These are phyloP conservation scores for Centrocercus urophasianus DNA, from an alignment of 2,113 vertebrate species.

Conservation along the genomic window DNA sequence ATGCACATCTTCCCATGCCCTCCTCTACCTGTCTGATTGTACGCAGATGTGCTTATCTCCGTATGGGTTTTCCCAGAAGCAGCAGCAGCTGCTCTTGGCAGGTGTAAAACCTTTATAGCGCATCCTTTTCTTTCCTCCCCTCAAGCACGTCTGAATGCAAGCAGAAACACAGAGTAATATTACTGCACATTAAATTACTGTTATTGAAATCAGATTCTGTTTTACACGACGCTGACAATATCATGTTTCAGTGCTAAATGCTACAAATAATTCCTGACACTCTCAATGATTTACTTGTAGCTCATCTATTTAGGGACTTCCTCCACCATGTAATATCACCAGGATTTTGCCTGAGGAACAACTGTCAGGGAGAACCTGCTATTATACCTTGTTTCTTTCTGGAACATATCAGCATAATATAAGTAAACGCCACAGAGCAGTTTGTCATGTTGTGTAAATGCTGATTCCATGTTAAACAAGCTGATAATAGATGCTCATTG, in stretches of 20 bases:
- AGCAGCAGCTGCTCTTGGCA: conserved; percentile 22
- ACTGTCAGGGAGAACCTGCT: conserved; percentile 15
- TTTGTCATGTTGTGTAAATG: conserved; percentile 15
- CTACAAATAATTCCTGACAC: conserved; percentile 28
- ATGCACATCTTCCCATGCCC: not conserved
- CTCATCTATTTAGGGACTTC: conserved; percentile 36
- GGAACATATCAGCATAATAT: conserved; percentile 17
- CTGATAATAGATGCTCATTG: not conserved
- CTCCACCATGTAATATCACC: not conserved
- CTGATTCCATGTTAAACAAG: conserved; percentile 27
- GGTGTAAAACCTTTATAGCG: conserved; percentile 3
- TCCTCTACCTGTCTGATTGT: not conserved
- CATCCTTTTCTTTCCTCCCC: not conserved
- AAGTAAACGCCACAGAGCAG: not conserved
- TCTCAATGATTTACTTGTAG: conserved; percentile 1
- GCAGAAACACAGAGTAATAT: not conserved
- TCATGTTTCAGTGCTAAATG: conserved; percentile 24
- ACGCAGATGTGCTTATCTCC: not conserved
- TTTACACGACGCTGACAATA: not conserved
- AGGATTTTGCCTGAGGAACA: conserved; percentile 54
- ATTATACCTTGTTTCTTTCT: conserved; percentile 25
- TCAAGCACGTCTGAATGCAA: not conserved
- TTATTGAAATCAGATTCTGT: conserved; percentile 21
- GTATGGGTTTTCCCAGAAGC: not conserved
- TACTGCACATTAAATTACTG: conserved; percentile 12